Percentiles rank a stretch among this genome's conserved stretches.
Conservation (phyloP, 2,888 invertebrate genomes). For the Aricia artaxerxes region DNA sequence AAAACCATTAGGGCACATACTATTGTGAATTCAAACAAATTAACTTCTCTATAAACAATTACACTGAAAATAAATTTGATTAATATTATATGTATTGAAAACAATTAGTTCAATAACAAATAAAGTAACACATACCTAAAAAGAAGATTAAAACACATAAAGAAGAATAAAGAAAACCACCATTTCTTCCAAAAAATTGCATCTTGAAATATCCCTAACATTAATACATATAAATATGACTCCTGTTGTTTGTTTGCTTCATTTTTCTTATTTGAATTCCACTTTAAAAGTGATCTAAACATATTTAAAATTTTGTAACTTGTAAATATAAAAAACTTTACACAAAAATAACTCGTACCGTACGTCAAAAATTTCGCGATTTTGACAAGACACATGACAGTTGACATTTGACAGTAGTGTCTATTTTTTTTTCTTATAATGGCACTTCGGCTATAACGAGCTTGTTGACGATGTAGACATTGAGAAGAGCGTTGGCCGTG, state of each 20-base stretch:
- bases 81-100: constrained; percentile 22
- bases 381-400: neutral
- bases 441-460: neutral
- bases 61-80: constrained; percentile 53
- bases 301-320: constrained; percentile 44
- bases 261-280: constrained; percentile 51
- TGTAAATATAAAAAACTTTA: neutral
- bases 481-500: too few relatives aligned
- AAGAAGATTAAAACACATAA: constrained; percentile 56
- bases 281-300: constrained; percentile 62
- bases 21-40: constrained; percentile 58
- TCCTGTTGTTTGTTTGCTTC: constrained; percentile 54
- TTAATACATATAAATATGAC: constrained; percentile 55
- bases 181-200: constrained; percentile 69
- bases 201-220: constrained; percentile 66
- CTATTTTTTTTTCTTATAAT: neutral
- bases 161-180: constrained; percentile 65
- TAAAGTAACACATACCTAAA: constrained; percentile 61
- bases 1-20: constrained; percentile 52
- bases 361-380: neutral
- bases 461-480: too few relatives aligned
- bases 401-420: neutral
- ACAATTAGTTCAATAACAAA: constrained; percentile 17
- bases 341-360: neutral
- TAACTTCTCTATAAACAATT: constrained; percentile 59